Percentiles rank a stretch among this genome's conserved stretches.
These are phyloP conservation scores for Osedax fenrisi DNA, from an alignment of 2,888 invertebrate genomes.

Conservation along the genomic window DNA sequence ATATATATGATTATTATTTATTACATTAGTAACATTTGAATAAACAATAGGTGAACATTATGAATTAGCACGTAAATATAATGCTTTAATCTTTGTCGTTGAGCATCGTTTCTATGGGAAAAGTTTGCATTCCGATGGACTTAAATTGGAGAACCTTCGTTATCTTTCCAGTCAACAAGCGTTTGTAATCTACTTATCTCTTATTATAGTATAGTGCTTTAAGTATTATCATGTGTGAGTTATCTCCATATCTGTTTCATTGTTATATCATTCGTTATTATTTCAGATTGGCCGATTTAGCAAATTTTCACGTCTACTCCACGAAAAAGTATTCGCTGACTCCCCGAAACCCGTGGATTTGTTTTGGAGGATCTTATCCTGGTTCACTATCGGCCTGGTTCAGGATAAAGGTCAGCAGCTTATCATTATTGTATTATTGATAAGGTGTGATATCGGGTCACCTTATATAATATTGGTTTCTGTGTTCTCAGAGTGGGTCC, in stretches of 20 bases:
- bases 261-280: too few relatives aligned
- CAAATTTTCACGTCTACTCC: constrained; percentile 36
- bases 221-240: too few relatives aligned
- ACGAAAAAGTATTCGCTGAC: constrained; percentile 35
- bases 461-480: too few relatives aligned
- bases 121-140: constrained; percentile 38
- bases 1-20: too few relatives aligned
- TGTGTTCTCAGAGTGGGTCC: too few relatives aligned
- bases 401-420: constrained; percentile 38
- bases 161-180: constrained; percentile 14
- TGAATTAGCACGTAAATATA: constrained; percentile 37
- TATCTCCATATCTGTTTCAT: too few relatives aligned
- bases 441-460: too few relatives aligned
- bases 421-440: background rate
- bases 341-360: constrained; percentile 37
- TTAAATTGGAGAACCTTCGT: constrained; percentile 13
- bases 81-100: constrained; percentile 38
- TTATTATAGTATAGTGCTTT: too few relatives aligned
- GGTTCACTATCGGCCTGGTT: constrained; percentile 42
- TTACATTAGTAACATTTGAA: too few relatives aligned
- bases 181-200: too few relatives aligned
- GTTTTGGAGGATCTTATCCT: constrained; percentile 41
- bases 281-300: constrained; percentile 39
- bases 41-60: constrained; percentile 36
- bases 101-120: constrained; percentile 41